Percentiles rank a stretch among this genome's conserved stretches.
Evolutionary conservation across 2,797 vertebrate genomes (phyloP).

Genomic region (Simalia tracyae): DNA sequence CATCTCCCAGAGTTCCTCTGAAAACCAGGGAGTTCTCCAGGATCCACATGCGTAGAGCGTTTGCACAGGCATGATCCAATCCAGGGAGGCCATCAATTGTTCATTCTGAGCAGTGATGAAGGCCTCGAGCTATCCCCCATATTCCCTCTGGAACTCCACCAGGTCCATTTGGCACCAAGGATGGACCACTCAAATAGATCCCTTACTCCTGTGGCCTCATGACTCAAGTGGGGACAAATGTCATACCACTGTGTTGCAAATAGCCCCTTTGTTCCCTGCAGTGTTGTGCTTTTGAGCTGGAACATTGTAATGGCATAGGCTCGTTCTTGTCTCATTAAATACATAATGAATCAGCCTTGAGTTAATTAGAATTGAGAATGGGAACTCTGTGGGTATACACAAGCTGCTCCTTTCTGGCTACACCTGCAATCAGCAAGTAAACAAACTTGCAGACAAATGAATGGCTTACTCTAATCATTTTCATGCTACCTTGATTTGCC

Average conservation of each 20-base stretch:
- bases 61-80: neutral
- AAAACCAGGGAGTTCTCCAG: neutral
- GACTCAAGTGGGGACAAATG: neutral
- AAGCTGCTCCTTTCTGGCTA: conserved; percentile 9
- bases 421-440: conserved; percentile 17
- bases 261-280: neutral
- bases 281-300: neutral
- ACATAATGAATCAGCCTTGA: neutral
- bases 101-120: neutral
- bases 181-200: neutral
- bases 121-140: neutral
- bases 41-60: neutral
- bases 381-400: neutral
- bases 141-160: neutral
- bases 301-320: conserved; percentile 16
- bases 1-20: neutral
- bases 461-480: neutral
- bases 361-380: conserved; percentile 21
- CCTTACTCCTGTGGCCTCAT: neutral
- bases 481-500: conserved; percentile 19
- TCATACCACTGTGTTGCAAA: neutral
- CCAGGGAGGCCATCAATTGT: neutral
- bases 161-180: neutral
- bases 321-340: neutral
- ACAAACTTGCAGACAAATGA: neutral